Base-by-base conservation (phyloP, 2,113 vertebrate species). In the Eulacestoma nigropectus region DNA sequence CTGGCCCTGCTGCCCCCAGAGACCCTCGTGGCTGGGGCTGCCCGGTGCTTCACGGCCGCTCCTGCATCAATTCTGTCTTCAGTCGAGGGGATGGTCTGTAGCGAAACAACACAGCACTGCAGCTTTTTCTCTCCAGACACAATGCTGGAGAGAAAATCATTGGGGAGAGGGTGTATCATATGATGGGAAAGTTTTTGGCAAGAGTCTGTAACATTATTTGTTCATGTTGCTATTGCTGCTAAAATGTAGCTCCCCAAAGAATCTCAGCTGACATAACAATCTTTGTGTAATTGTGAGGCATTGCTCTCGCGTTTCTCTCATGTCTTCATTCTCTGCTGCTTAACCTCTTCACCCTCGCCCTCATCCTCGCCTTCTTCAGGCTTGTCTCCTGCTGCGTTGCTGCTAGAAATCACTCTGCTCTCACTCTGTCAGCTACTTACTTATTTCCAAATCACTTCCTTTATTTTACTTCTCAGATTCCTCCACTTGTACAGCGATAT, bases 321-420 rank as follows among this genome's bases (percentile, higher is more conserved):
- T 94, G 89, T 96, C 93, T 94, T 96, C 94, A 96, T 96, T 96
- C 91, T 96, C 82, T 83, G 65, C 89, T 79, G 91, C 91, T 96
- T 96, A 96, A 96, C 95, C 95, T 96, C 94, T 89, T 96, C 95
- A 96, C 91, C 94, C 78, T 94, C 44, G 4, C 79, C 90, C 90
- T 95, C 91, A 87, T 93, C 94, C 94, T 95, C 16, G 70, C 91
- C 93, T 94, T 93, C 93, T 76, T 76, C 90, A 87, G 78, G 23
- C 82, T 93, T 3, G 1, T 62, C 78, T 89, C 96, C 95, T 68
- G 91, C 95, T 96, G 94, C 0, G 85, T 4, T 82, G 89, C 93
- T 90, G 95, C 89, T 80, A 80, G 94, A 95, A 93, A 91, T 89
- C 74, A 74, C 91, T 96, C 87, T 88, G 88, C 90, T 95, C 89